A percentile compares a stretch with the other conserved stretches of the same genome.
Conservation (phyloP, 2,113 vertebrate genomes). For the Aldabrachelys gigantea region DNA sequence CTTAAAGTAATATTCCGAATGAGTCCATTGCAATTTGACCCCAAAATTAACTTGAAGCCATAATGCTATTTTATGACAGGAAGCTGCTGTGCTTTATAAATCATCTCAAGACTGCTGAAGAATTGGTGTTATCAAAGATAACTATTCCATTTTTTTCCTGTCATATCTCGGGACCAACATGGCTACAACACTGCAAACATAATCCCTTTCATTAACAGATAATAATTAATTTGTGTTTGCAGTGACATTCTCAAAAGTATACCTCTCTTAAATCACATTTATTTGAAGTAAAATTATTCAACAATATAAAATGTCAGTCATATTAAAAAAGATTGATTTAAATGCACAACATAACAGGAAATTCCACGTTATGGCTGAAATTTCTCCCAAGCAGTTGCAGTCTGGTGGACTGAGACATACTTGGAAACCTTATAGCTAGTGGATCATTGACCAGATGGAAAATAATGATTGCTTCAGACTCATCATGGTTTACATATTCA, state of each 20-base stretch:
- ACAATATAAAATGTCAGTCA: conserved; percentile 23
- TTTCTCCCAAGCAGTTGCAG: neutral
- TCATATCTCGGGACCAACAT: neutral
- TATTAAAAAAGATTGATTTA: conserved; percentile 37
- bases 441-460: neutral
- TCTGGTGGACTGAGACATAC: neutral
- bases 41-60: conserved; percentile 23
- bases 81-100: conserved; percentile 30
- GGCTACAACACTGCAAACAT: neutral
- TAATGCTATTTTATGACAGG: conserved; percentile 28
- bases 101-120: conserved; percentile 42
- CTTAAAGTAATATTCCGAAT: neutral
- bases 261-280: conserved; percentile 52
- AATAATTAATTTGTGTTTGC: conserved; percentile 64
- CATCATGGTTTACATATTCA: neutral
- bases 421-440: neutral
- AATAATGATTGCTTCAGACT: neutral
- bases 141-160: neutral
- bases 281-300: conserved; percentile 49
- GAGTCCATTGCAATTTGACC: conserved; percentile 38
- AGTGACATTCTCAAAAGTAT: conserved; percentile 44
- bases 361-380: neutral
- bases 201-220: conserved; percentile 1
- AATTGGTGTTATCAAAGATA: conserved; percentile 33
- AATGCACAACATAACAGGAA: conserved; percentile 30